Conservation (phyloP, 2,113 vertebrate genomes). For the Semnornis frantzii region DNA sequence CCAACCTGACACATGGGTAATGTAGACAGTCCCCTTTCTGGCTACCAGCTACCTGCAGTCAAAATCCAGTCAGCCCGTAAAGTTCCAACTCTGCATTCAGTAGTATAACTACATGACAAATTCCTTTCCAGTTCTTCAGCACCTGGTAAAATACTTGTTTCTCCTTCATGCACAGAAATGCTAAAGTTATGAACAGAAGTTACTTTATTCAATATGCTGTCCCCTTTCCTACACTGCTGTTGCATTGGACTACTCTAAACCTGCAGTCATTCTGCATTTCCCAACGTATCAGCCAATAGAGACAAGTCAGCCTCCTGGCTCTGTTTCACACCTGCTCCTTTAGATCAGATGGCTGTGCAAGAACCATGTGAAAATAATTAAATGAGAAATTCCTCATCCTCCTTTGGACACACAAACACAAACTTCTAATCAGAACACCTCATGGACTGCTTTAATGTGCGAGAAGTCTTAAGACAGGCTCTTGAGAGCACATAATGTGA, state of each 20-base stretch:
- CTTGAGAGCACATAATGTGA: rapidly evolving
- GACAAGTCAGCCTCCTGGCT: not conserved
- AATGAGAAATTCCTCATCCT: not conserved
- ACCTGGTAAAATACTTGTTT: not conserved
- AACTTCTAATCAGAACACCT: not conserved
- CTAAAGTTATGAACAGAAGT: not conserved
- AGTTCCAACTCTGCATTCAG: not conserved
- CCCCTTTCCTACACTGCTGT: not conserved
- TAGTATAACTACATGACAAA: not conserved
- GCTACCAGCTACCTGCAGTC: not conserved
- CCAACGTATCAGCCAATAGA: not conserved
- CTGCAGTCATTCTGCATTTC: not conserved
- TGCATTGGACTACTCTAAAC: not conserved
- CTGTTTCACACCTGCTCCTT: not conserved
- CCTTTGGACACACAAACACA: not conserved
- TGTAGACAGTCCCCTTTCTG: rapidly evolving
- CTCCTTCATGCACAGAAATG: not conserved
- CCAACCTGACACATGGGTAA: not conserved
- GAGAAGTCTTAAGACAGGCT: not conserved
- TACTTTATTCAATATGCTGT: not conserved
- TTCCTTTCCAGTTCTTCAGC: not conserved
- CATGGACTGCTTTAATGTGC: rapidly evolving
- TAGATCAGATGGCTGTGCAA: not conserved
- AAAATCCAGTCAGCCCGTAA: not conserved
- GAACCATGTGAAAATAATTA: not conserved